These are phyloP conservation scores for Acleris laterana DNA, from an alignment of 2,888 invertebrate species.

Conservation along the genomic window DNA sequence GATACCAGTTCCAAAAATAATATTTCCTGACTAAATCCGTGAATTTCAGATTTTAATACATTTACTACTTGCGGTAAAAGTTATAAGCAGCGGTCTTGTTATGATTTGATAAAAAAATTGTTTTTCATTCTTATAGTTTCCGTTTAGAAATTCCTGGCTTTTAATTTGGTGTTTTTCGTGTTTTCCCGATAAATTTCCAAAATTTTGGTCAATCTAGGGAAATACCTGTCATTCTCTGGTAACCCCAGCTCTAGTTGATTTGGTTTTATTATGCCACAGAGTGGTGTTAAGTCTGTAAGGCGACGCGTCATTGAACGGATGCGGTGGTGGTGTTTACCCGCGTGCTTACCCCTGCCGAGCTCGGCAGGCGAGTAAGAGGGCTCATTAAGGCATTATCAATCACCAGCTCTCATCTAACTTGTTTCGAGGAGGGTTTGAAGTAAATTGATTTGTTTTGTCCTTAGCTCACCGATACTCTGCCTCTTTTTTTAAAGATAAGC, in stretches of 20 bases:
- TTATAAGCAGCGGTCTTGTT: too few relatives aligned
- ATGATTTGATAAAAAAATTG: too few relatives aligned
- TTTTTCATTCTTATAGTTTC: too few relatives aligned
- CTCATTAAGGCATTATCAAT: constrained; percentile 14
- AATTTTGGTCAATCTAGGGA: too few relatives aligned
- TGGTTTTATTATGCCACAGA: constrained; percentile 48
- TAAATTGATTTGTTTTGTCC: not conserved
- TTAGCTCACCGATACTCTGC: not conserved
- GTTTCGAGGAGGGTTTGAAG: not conserved
- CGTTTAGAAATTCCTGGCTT: too few relatives aligned
- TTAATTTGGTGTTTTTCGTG: too few relatives aligned
- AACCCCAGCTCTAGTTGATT: constrained; percentile 44
- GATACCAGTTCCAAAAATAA: too few relatives aligned
- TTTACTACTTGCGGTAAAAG: too few relatives aligned
- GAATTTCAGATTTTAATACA: too few relatives aligned
- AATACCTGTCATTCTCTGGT: too few relatives aligned
- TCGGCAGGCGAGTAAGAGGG: constrained; percentile 11
- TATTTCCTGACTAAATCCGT: too few relatives aligned
- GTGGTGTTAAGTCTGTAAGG: constrained; percentile 22
- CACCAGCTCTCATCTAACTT: constrained; percentile 10
- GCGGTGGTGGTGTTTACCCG: constrained; percentile 11
- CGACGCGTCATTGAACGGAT: constrained; percentile 25
- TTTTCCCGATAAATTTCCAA: too few relatives aligned
- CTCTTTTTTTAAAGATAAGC: not conserved
- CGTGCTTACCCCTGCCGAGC: constrained; percentile 1